Base-by-base conservation (phyloP, 2,888 invertebrate genomes). In the Sthenelais limicola region DNA sequence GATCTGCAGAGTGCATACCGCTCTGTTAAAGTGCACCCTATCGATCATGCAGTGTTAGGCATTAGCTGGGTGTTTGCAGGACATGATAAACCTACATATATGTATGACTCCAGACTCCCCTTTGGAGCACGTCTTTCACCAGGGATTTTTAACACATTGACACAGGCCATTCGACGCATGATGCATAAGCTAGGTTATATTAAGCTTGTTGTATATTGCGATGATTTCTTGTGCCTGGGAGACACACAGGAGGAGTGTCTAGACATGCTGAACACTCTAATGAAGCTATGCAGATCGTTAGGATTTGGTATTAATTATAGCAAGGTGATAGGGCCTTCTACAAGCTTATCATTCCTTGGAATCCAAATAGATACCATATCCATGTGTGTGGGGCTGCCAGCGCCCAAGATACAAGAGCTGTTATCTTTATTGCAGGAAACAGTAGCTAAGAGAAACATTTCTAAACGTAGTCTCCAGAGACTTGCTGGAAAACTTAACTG, bases 81-180 rank as follows among this genome's bases (percentile, higher is more conserved):
- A 18, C 26, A 56, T 7, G 30, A 28, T 4, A 28, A 9, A 4
- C 12, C 12, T 3, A 56, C 15, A 3, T 56, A 26, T 26, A 21
- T 56, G 26, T 21, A 26, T 4, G 56, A 56, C 30, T 18, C 26
- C 9, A 24, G 56, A 7, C 28, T 56, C 5, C 56, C 56, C 18
- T 56, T 56, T 56, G 56, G 56, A 5, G 56, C 56, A 26, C 56
- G 56, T 15, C 18, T 26, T 12, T 26, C 26, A 24, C 56, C 56
- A 26, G 30, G 18, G 7, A 56, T 56, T 18, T 56, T 26, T 30
- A 56, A 56, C 26, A 24, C 18, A 26, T 18, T 56, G 18, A 56
- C 56, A 21, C 24, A 56, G 30, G 56, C 56, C 5, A 18, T 56
- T 18, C 56, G 30, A n/a, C 18, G 56, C 5, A 56, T 56, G 30